Base-by-base conservation (phyloP, 2,113 vertebrate species). In the Megaceryle maxima region DNA sequence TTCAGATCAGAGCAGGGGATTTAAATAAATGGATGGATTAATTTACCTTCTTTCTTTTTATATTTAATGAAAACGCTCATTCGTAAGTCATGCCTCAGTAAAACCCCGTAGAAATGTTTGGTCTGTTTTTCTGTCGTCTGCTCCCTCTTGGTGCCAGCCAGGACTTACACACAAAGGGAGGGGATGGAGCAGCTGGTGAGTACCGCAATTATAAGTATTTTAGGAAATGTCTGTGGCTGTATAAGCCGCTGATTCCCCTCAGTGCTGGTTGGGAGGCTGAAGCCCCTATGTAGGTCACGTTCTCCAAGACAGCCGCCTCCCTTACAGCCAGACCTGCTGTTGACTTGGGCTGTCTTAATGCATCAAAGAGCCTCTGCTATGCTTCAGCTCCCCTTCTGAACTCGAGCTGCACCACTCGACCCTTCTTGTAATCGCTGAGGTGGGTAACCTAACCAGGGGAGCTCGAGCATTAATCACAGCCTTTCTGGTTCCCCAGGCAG, bases 271-370 rank as follows among this genome's bases (percentile, higher is more conserved):
- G 83, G 89, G 86, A 93, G 89, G 64, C 89, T 94, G 91, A 85
- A 93, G 90, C 83, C 82, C 82, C 55, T 92, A 95, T 98, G 83
- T 97, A 97, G 97, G 96, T 96, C 95, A 97, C 37, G 5, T 96
- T 97, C 87, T 83, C 33, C 69, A 91, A 95, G 94, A 63, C 92
- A 88, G 86, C 96, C 85, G 79, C 82, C 50, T 96, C 77, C 68
- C 67, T 95, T 90, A 67, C 83, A 90, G 67, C 63, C 90, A 96
- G 95, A 92, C 90, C 94, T 92, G 90, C 94, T 96, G 84, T 95
- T 97, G 96, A 90, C 91, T 81, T 94, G 95, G 88, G 50, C 86
- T 86, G 85, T 94, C 93, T 94, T 87, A 93, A 85, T 57, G 78
- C 73, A 91, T 92, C 88, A 91, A 86, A 90, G 91, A 95, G 81